Evolutionary conservation across 2,113 vertebrate species (phyloP).

Genomic region (Lasiurus cinereus): DNA sequence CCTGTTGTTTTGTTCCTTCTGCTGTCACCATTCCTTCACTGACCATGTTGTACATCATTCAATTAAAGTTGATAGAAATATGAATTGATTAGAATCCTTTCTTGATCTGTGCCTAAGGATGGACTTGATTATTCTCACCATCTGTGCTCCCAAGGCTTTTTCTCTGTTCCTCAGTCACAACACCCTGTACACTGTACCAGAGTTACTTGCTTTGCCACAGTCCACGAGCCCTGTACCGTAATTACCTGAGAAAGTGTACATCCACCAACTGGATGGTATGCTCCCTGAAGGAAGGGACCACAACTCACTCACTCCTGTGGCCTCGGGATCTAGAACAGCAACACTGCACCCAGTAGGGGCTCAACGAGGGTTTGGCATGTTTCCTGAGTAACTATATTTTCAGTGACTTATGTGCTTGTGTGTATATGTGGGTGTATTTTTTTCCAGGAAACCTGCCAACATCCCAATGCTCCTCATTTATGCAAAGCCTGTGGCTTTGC

Average conservation of each 20-base stretch:
- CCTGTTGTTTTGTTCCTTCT: neutral
- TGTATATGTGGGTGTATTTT: neutral
- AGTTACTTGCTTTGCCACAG: neutral
- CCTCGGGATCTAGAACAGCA: neutral
- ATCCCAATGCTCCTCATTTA: neutral
- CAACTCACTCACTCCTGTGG: neutral
- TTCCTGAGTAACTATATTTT: conserved; percentile 4
- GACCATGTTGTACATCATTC: neutral
- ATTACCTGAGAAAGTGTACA: neutral
- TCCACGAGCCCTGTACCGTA: neutral
- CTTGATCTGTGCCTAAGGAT: neutral
- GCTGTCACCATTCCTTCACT: neutral
- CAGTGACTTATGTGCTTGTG: neutral
- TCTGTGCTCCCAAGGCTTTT: neutral
- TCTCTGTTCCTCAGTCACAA: neutral
- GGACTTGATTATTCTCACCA: neutral
- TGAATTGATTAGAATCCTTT: neutral
- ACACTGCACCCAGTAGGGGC: neutral
- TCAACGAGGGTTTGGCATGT: neutral
- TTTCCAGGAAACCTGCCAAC: conserved; percentile 12
- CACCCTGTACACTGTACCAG: neutral
- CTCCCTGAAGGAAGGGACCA: neutral
- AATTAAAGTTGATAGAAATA: neutral
- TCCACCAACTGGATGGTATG: neutral
- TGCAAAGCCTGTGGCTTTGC: conserved; percentile 23